phyloP scores from a whole-genome alignment of 92 coral and sea anemone genomes.

The Epizoanthus fatuus region DNA sequence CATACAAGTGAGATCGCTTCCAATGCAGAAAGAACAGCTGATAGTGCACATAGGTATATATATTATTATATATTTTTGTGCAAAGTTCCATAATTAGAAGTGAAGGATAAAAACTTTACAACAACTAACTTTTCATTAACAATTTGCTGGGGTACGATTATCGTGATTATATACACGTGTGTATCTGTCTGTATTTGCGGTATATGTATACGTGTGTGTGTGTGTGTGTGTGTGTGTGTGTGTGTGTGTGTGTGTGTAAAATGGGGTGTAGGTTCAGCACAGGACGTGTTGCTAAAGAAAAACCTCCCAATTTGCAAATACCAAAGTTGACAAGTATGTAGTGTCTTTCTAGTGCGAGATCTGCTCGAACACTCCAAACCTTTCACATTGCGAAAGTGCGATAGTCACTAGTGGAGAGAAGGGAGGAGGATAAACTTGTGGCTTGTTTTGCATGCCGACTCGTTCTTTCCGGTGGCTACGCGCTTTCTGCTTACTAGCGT shows the following conservation, averaged over 20 bases:
- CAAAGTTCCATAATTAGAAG: not conserved
- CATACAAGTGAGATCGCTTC: too few species aligned
- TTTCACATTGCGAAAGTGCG: not conserved
- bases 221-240: not conserved
- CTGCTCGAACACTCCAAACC: not conserved
- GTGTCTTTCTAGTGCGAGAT: not conserved
- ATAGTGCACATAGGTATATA: constrained; percentile 4
- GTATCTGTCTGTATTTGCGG: constrained; percentile 6
- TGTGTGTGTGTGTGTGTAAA: not conserved
- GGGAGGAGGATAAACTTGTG: too few species aligned
- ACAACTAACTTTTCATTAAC: not conserved
- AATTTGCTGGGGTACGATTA: not conserved
- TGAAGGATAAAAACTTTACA: not conserved
- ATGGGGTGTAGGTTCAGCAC: not conserved
- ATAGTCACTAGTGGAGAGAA: not conserved
- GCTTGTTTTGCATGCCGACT: too few species aligned
- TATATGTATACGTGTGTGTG: not conserved
- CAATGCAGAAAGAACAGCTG: not conserved
- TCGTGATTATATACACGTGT: not conserved
- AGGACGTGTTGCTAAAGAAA: not conserved
- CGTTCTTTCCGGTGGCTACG: too few species aligned
- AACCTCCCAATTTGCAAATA: not conserved
- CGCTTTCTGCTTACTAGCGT: too few species aligned
- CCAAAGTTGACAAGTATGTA: not conserved
- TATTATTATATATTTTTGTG: not conserved